Percentiles rank a stretch among this genome's conserved stretches.
Evolutionary conservation across 2,888 invertebrate species (phyloP).

Genomic region (Rhingia rostrata): DNA sequence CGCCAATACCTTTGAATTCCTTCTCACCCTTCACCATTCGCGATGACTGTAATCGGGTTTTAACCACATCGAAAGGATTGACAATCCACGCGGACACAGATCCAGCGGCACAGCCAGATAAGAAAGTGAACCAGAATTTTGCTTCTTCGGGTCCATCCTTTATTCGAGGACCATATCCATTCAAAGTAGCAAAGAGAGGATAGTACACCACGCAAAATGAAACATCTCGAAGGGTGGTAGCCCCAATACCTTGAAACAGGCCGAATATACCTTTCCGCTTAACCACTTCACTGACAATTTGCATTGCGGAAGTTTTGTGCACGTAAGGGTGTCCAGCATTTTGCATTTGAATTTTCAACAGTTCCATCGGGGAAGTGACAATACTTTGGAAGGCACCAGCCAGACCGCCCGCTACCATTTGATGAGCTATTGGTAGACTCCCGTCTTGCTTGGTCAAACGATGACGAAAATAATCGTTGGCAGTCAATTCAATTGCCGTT

Average conservation of each 20-base stretch:
- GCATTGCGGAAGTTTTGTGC: constrained; percentile 89
- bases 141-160: constrained; percentile 86
- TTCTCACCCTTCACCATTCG: constrained; percentile 93
- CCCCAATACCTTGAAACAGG: constrained; percentile 96
- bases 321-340: constrained; percentile 93
- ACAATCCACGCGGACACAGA: constrained; percentile 93
- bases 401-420: constrained; percentile 96
- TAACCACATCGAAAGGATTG: constrained; percentile 98
- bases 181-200: constrained; percentile 97
- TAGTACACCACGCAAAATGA: constrained; percentile 98
- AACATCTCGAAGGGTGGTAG: constrained; percentile 96
- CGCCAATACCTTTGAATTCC: constrained; percentile 92
- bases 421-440: constrained; percentile 89
- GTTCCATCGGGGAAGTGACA: constrained; percentile 99
- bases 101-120: constrained; percentile 95
- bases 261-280: constrained; percentile 94
- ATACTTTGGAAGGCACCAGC: constrained; percentile 99
- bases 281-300: constrained; percentile 90
- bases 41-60: constrained; percentile 97
- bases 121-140: constrained; percentile 96
- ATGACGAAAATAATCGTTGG: constrained; percentile 98
- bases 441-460: constrained; percentile 90
- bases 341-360: constrained; percentile 99
- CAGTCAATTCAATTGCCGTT: constrained; percentile 98
- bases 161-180: constrained; percentile 91